Evolutionary conservation across 2,113 vertebrate species (phyloP).

Genomic region (Piaya cayana): DNA sequence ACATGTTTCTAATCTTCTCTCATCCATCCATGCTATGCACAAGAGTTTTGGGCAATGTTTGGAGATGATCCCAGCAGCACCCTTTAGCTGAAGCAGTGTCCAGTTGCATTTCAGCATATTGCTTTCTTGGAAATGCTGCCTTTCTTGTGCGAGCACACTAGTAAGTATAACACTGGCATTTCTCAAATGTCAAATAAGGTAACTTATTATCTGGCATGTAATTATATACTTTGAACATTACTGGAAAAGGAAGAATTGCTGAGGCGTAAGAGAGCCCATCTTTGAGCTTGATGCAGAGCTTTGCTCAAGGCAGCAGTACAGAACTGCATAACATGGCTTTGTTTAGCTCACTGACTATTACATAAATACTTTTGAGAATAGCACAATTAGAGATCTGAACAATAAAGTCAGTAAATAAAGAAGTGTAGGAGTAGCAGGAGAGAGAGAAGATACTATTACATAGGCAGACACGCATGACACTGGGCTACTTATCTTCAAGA

Average conservation of each 20-base stretch:
- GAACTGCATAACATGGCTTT: background rate
- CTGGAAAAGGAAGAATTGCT: background rate
- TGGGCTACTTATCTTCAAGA: background rate
- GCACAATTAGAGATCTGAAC: background rate
- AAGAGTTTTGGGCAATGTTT: background rate
- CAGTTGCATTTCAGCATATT: background rate
- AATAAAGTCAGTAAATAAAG: background rate
- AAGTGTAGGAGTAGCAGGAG: background rate
- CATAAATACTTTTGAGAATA: background rate
- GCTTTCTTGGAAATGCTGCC: background rate
- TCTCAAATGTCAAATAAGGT: constrained; percentile 31
- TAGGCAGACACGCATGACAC: background rate
- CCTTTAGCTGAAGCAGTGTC: rapidly evolving
- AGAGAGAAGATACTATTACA: background rate
- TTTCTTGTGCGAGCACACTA: background rate
- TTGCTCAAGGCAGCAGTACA: background rate
- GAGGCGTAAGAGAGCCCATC: background rate
- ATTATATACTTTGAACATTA: background rate
- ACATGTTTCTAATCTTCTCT: background rate
- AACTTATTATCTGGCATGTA: background rate
- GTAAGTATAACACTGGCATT: background rate
- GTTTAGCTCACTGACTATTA: background rate
- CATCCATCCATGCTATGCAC: background rate
- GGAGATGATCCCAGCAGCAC: background rate
- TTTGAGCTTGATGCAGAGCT: background rate